Evolutionary conservation across 2,888 invertebrate genomes (phyloP), one percentile per base, ranked within the genome.

Genomic region (Trissoscelio sp.): DNA sequence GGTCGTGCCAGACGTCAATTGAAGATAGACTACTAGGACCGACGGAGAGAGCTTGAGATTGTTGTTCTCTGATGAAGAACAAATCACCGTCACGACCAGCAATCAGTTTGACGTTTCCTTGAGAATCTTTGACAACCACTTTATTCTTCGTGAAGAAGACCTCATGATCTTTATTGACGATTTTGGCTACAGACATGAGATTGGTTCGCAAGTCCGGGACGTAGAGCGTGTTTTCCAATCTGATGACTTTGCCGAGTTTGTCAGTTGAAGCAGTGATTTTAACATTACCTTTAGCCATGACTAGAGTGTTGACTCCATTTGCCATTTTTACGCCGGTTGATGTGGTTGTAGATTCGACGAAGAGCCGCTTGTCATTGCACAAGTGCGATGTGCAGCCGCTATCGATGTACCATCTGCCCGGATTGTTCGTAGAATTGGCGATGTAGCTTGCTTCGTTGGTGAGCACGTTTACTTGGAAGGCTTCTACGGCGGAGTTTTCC

Each of bases 191-290:
- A 0, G 83, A 85, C 11, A 83, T 51, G 0, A 84, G 42, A 46
- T 86, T 84, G 1, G 82, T 81, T 12, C 82, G 51, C 0, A 84
- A 48, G 39, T 84, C 77, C 1, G 83, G 86, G 12, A 84, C 83
- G 14, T 51, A 78, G 2, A 85, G 69, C 0, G 82, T 69, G 16
- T 83, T 55, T 44, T 81, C 69, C 0, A 83, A 57, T 12, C 11
- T 70, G 24, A 80, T 34, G 4, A 31, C n/a, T n/a, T n/a, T n/a
- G n/a, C n/a, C n/a, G n/a, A n/a, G n/a, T n/a, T n/a, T n/a, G n/a
- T n/a, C n/a, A n/a, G n/a, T n/a, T n/a, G n/a, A n/a, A n/a, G n/a
- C n/a, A n/a, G n/a, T n/a, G n/a, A 77, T n/a, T 3, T 9, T 48
- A 3, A 60, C 14, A 14, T 58, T 28, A n/a, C 67, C n/a, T n/a